Base-by-base conservation (phyloP, 2,797 vertebrate species). In the Todus mexicanus region DNA sequence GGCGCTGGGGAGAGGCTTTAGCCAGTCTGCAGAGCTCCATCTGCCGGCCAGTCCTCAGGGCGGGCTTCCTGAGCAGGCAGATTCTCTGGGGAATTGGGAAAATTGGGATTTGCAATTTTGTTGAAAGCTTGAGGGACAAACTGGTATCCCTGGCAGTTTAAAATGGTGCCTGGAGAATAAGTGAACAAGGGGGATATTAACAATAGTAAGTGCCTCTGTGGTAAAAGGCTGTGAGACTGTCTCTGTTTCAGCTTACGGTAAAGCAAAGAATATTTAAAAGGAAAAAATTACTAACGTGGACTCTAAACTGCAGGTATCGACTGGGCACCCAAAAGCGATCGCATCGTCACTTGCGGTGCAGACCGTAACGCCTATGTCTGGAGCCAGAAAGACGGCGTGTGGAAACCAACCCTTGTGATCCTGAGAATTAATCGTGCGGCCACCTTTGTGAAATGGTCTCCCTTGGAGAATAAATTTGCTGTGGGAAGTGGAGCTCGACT, bases 311-410 rank as follows among this genome's bases (percentile, higher is more conserved):
- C 81, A 99, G 99, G 99, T 53, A 99, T 99, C 37, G 99, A 99
- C 97, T 99, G 99, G 99, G 99, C 99, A 97, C 99, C 99, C 80
- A 99, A 99, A 97, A 99, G 99, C 8, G 99, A 99, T 93, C 99
- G 99, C 80, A 99, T 99, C n/a, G 99, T 99, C 88, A 99, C 99
- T 15, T 99, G 99, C 4, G 99, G 99, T 17, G 99, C 99, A 1
- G 99, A 99, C 97, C 98, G 99, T 31, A 99, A 99, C 8, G 99
- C 99, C 84, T 99, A 99, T 1, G 99, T 99, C 95, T 99, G 99
- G 99, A 99, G 99, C 95, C 99, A 99, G 98, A 99, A 99, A 86
- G 99, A 99, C 5, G 99, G 99, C 0, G 97, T 99, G 53, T 99
- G 99, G 99, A 99, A 99, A 94, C 99, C 99, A 56, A 99, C 99